A percentile compares a stretch with the other conserved stretches of the same genome.
phyloP scores from a whole-genome alignment of 2,113 vertebrate species.

The Motacilla alba region DNA sequence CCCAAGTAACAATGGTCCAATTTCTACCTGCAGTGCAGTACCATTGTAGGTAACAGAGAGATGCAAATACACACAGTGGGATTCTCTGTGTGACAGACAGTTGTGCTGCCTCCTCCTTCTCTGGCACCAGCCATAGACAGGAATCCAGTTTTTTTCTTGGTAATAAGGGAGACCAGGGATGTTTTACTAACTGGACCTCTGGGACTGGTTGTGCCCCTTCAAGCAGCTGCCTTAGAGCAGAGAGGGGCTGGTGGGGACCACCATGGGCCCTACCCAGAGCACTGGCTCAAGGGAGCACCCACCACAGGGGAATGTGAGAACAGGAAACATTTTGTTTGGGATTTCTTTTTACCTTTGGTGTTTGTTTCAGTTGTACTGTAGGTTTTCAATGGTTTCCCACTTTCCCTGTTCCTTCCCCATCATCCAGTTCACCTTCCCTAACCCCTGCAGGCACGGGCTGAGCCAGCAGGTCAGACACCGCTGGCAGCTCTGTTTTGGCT shows the following conservation, averaged over 20 bases:
- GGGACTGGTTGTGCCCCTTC: not conserved
- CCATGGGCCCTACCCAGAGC: not conserved
- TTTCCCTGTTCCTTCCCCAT: not conserved
- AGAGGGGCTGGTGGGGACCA: too few species aligned
- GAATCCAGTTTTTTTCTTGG: not conserved
- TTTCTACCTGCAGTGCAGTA: slow-evolving; percentile 53
- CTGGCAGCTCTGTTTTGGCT: not conserved
- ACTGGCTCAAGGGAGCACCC: not conserved
- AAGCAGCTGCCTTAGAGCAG: not conserved
- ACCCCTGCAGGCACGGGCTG: rapidly evolving
- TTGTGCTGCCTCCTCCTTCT: slow-evolving; percentile 1
- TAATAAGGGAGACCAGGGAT: not conserved
- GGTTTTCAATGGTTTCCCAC: not conserved
- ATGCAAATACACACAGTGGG: not conserved
- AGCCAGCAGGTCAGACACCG: rapidly evolving
- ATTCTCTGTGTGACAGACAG: not conserved
- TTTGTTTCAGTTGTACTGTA: not conserved
- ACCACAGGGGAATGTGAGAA: not conserved
- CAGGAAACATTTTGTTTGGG: rapidly evolving
- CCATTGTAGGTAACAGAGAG: slow-evolving; percentile 37
- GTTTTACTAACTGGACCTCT: not conserved
- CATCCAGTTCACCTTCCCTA: not conserved
- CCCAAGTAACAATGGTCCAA: slow-evolving; percentile 30
- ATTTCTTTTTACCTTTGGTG: not conserved
- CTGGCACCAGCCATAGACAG: not conserved